Evolutionary conservation across 53 echinoderm and acorn worm species (phyloP).

Genomic region (Pentamera pediparva): DNA sequence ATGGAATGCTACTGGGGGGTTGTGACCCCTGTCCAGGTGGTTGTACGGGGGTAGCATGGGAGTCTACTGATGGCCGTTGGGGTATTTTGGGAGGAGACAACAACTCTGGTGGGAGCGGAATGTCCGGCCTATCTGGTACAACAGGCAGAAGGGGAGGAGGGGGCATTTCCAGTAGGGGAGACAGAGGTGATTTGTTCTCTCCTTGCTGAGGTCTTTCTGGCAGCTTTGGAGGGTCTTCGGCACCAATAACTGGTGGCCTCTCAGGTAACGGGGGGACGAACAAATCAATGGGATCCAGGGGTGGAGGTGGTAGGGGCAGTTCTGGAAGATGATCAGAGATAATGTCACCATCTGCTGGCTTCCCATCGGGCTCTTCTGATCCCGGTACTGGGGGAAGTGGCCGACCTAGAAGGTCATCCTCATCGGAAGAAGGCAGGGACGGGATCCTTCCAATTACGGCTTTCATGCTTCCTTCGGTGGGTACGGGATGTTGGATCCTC

Average conservation of each 20-base stretch:
- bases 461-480: neutral
- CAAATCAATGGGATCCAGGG: neutral
- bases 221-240: conserved; percentile 18
- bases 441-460: neutral
- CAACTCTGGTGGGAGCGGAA: neutral
- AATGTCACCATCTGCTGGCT: neutral
- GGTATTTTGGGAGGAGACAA: neutral
- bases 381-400: conserved; percentile 16
- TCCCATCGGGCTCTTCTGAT: neutral
- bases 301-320: neutral
- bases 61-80: neutral
- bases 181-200: too few relatives aligned
- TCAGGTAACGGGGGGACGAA: neutral
- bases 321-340: neutral
- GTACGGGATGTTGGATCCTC: neutral
- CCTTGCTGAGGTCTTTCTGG: neutral
- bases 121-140: neutral
- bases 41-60: neutral
- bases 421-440: neutral
- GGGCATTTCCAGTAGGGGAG: too few relatives aligned
- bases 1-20: neutral
- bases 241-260: conserved; percentile 12
- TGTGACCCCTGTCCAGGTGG: neutral
- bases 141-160: neutral
- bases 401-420: conserved; percentile 5